Evolutionary conservation across 1,140 invertebrate species (phyloP).

Genomic region (Wasmannia auropunctata): DNA sequence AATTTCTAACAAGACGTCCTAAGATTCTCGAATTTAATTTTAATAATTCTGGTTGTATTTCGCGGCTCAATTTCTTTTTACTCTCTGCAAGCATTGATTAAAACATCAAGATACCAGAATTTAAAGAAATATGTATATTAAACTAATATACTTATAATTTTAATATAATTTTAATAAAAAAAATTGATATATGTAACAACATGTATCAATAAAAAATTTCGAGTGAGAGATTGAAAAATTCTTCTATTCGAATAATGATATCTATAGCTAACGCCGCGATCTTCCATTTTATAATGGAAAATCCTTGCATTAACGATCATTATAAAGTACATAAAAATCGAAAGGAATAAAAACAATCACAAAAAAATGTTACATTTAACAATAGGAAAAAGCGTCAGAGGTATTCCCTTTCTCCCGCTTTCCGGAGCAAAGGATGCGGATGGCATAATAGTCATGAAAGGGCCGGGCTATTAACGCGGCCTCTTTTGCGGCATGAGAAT

Average conservation of each 20-base stretch:
- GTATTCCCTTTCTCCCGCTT: background rate
- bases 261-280: background rate
- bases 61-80: background rate
- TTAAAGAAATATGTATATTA: background rate
- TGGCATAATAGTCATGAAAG: slow-evolving; percentile 40
- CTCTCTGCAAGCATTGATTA: background rate
- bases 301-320: background rate
- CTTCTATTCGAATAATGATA: background rate
- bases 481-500: slow-evolving; percentile 63
- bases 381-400: background rate
- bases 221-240: background rate
- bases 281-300: background rate
- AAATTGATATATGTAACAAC: too few species aligned
- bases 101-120: background rate
- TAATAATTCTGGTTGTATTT: background rate
- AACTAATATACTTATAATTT: too few species aligned
- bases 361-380: background rate
- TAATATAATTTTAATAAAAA: too few species aligned
- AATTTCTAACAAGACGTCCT: background rate
- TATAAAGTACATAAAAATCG: background rate
- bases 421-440: background rate
- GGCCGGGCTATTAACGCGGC: slow-evolving; percentile 55
- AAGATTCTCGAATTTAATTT: background rate
- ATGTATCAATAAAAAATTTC: background rate
- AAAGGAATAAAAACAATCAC: background rate